Base-by-base conservation (phyloP, 2,888 invertebrate species). In the Callinectes sapidus region DNA sequence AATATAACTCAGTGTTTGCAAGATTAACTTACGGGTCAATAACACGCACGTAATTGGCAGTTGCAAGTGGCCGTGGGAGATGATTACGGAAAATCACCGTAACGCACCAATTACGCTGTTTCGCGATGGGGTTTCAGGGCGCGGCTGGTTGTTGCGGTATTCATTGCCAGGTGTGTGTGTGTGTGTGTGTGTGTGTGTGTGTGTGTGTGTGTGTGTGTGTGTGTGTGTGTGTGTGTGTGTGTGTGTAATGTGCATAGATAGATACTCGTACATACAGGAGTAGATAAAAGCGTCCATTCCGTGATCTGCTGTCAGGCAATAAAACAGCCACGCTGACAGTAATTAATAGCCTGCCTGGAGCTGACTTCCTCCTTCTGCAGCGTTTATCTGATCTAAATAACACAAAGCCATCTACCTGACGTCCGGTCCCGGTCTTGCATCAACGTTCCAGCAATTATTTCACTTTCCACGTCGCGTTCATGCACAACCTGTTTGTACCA, bases 111-210 rank as follows among this genome's bases (percentile, higher is more conserved):
- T 71, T 71, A 71, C 71, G 28, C 71, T 71, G n/a, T 71, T 71
- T n/a, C n/a, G 71, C 71, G 23, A 71, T 6, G 8, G 28, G 71
- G 71, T 5, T 23, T 6, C 71, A 71, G 71, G 71, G 71, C 10
- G 66, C 18, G 66, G 66, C 66, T 18, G 6, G 66, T 10, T 48
- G n/a, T 10, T n/a, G 71, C 28, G n/a, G 28, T 23, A 28, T 28
- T 23, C 71, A 71, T 23, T 71, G 71, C 71, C 71, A 71, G 71
- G 71, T 71, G 71, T 71, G 71, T 71, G 71, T 71, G 71, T 71
- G 71, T 71, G 71, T 71, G 71, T 71, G 71, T 71, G 71, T 71
- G 71, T 71, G 71, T 71, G 71, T 71, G 71, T 71, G 71, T 71
- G 71, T 71, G 71, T 71, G 71, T 71, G 71, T 71, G 71, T 71